Conservation (phyloP, 2,797 vertebrate species). For the Gymnoscopelus microlampas region DNA sequence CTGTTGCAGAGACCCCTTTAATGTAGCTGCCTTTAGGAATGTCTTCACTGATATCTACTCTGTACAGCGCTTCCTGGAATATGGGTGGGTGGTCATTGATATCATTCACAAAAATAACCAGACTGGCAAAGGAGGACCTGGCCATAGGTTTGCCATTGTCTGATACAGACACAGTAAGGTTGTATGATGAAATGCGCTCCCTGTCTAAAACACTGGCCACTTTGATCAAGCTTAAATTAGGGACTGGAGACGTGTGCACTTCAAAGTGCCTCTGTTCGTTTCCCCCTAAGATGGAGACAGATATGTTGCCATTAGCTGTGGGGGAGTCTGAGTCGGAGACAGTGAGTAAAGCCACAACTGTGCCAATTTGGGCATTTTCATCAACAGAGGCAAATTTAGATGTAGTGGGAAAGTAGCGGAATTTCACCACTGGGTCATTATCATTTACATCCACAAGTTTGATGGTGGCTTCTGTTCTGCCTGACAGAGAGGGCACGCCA, state of each 20-base stretch:
- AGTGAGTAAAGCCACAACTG: conserved; percentile 93
- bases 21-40: conserved; percentile 94
- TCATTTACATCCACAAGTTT: conserved; percentile 94
- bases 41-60: conserved; percentile 93
- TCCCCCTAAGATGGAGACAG: conserved; percentile 93
- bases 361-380: conserved; percentile 95
- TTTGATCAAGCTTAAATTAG: conserved; percentile 96
- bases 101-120: conserved; percentile 98
- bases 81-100: conserved; percentile 97
- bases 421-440: conserved; percentile 96
- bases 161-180: conserved; percentile 93
- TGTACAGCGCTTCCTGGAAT: conserved; percentile 90
- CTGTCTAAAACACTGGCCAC: conserved; percentile 94
- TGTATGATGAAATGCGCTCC: conserved; percentile 96
- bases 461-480: conserved; percentile 90
- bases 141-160: conserved; percentile 86
- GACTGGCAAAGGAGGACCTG: conserved; percentile 92
- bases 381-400: conserved; percentile 97
- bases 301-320: conserved; percentile 94
- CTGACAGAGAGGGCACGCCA: conserved; percentile 89
- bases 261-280: conserved; percentile 98
- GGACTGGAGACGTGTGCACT: conserved; percentile 95
- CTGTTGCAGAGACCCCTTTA: conserved; percentile 94
- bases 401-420: conserved; percentile 94
- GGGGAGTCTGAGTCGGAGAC: conserved; percentile 95